Evolutionary conservation across 2,888 invertebrate genomes (phyloP), one percentile per base, ranked within the genome.

Genomic region (Apeira syringaria): DNA sequence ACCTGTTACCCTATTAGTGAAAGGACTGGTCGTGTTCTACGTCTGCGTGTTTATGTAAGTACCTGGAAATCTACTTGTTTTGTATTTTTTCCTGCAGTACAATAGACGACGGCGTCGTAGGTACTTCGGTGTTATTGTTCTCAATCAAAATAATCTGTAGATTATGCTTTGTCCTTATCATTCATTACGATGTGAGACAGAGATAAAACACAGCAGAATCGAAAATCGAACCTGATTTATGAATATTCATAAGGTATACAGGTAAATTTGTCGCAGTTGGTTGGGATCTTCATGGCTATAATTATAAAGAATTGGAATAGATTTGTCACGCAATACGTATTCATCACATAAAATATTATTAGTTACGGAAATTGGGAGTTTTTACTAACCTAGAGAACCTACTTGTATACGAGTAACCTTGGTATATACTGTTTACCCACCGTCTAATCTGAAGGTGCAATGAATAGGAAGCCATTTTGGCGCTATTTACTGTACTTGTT

Each of bases 21-120:
- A 76, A 72, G 74, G 68, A 74, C 56, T 56, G 45, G 47, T 47
- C 42, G 29, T 30, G 39, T 15, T 34, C 49, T 35, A 52, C 44
- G 57, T 58, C 56, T 51, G 47, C 59, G 59, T 65, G 68, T 74
- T 74, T 74, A 78, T 69, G 81, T 81, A 81, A 81, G 81, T 81
- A 68, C 56, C 62, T 66, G 67, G 65, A 72, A 70, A 70, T 53
- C 59, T 68, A 67, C 47, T 50, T 38, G 37, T 57, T 61, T 45
- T 60, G 58, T 59, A 52, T 60, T 60, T 45, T 45, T 51, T 54
- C 17, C 33, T 32, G 40, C 41, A 54, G 40, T 12, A 36, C 42
- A 56, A 47, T 51, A 38, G 33, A 25, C 34, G 36, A 13, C 34
- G 35, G 27, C 30, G 39, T 20, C 20, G 3, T 20, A 13, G n/a